Base-by-base conservation (phyloP, 2,888 invertebrate species). In the Ceriagrion tenellum region DNA sequence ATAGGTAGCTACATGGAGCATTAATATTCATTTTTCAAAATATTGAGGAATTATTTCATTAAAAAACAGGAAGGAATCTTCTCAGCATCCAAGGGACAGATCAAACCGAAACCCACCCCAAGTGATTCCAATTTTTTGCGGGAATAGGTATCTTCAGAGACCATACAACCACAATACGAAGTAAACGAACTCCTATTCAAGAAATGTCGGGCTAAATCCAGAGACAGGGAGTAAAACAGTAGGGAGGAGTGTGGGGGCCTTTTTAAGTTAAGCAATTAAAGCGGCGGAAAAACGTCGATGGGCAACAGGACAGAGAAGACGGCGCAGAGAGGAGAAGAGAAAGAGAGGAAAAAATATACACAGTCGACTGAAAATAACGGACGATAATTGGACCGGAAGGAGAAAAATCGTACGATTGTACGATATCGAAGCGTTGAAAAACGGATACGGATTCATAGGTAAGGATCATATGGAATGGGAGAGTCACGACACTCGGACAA, bases 321-420 rank as follows among this genome's bases (percentile, higher is more conserved):
- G 40, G 26, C n/a, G 59, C 55, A 69, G 69, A 59, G 63, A 91
- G 56, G 23, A 55, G 56, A 56, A 56, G 16, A 59, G 18, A 12
- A 59, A 59, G 16, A 59, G 2, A 59, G 18, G 13, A 59, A 59
- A 20, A 59, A 16, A 20, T 59, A 59, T 12, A 2, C 20, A 35
- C 12, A 35, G 20, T 40, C 35, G 56, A 30, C 91, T 63, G 91
- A 91, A 74, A 93, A 93, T 93, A 93, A 93, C 93, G 47, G 69
- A 93, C 93, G 93, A 93, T 93, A 93, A 93, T 93, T 93, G 93
- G 93, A 69, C n/a, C 93, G 69, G 69, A 93, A 93, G 93, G 69
- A 69, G 69, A 93, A 93, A 93, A 93, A 93, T 69, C 74, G 93
- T 30, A 93, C 93, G 93, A 93, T 93, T 69, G 93, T 47, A 93